Percentiles rank a stretch among this genome's conserved stretches.
Evolutionary conservation across 64 coral and sea anemone genomes (phyloP).

Genomic region (Acropora tenuis): DNA sequence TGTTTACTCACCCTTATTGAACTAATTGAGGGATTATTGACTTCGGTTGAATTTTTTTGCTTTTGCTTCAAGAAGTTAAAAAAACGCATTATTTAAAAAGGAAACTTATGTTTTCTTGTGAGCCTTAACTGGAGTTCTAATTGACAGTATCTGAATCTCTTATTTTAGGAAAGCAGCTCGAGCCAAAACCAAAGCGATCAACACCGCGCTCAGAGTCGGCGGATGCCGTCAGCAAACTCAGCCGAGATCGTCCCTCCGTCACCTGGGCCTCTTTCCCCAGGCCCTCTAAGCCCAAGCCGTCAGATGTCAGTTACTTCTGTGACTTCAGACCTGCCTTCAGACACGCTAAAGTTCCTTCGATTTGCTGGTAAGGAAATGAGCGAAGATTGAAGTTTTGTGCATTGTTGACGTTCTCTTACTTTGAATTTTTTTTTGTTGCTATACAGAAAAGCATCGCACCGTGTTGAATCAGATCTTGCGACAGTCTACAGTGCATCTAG

Average conservation of each 20-base stretch:
- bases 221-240: slow-evolving; percentile 45
- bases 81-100: no score
- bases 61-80: no score
- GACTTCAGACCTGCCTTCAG: slow-evolving; percentile 85
- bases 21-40: no score
- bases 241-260: slow-evolving; percentile 83
- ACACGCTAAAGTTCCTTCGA: slow-evolving; percentile 90
- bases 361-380: slow-evolving; percentile 84
- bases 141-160: neutral
- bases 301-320: slow-evolving; percentile 87
- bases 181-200: slow-evolving; percentile 56
- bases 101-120: no score
- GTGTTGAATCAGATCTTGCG: slow-evolving; percentile 97
- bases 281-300: slow-evolving; percentile 83
- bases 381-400: neutral
- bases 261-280: slow-evolving; percentile 81
- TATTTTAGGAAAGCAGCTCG: slow-evolving; percentile 30
- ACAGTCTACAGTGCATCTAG: slow-evolving; percentile 88
- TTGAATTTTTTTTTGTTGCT: neutral
- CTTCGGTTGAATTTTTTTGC: no score
- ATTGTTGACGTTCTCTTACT: no score
- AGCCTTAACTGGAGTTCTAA: no score
- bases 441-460: slow-evolving; percentile 91
- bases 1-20: no score
- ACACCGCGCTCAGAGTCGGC: slow-evolving; percentile 24